Evolutionary conservation across 2,888 invertebrate species (phyloP).

Genomic region (Leptinotarsa rubiginosa): DNA sequence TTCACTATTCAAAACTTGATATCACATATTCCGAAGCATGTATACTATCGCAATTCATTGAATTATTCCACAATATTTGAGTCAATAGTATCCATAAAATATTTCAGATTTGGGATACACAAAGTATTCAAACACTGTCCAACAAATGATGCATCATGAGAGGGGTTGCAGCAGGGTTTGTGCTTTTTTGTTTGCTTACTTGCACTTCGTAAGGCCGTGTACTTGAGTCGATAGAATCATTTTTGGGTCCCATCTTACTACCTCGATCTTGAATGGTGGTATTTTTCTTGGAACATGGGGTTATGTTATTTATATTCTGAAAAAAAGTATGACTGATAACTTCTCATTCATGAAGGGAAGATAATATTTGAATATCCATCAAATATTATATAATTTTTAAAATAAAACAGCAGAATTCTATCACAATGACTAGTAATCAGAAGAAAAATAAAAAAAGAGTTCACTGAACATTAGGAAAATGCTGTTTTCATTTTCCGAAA

Average conservation of each 20-base stretch:
- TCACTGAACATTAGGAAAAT: too few relatives aligned
- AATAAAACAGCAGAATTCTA: too few relatives aligned
- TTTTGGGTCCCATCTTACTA: not conserved
- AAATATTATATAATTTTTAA: too few relatives aligned
- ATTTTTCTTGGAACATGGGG: not conserved
- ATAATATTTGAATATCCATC: too few relatives aligned
- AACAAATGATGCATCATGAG: slow-evolving; percentile 9
- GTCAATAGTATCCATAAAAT: not conserved
- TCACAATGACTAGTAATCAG: too few relatives aligned
- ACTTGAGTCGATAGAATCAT: not conserved
- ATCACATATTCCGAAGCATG: slow-evolving; percentile 6
- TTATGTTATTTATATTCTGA: not conserved
- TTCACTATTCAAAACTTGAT: not conserved
- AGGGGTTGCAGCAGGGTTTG: not conserved
- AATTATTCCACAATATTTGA: not conserved
- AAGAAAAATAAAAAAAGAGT: too few relatives aligned
- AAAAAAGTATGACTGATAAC: not conserved
- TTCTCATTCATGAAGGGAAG: too few relatives aligned
- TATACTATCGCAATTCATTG: not conserved
- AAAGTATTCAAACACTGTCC: slow-evolving; percentile 2
- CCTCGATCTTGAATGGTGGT: not conserved
- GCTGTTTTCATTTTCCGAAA: too few relatives aligned
- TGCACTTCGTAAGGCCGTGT: not conserved
- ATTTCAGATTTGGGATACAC: not conserved
- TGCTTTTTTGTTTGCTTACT: not conserved